A percentile compares a stretch with the other conserved stretches of the same genome.
Conservation (phyloP, 2,797 vertebrate species). For the Melanotaenia parkinsoni region DNA sequence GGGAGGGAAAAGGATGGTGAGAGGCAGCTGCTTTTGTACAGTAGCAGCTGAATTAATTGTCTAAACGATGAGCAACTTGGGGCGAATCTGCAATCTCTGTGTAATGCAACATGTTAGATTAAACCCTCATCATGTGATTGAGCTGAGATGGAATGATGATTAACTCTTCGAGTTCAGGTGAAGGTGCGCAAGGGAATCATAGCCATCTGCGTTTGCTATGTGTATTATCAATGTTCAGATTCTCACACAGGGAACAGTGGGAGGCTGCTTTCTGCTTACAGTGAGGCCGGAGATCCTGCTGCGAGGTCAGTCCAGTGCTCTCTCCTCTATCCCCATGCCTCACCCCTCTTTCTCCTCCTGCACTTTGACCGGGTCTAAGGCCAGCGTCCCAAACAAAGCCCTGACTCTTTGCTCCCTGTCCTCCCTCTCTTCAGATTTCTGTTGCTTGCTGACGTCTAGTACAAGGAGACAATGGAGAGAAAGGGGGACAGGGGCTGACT, state of each 20-base stretch:
- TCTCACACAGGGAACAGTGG: slow-evolving; percentile 17
- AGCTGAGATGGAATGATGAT: slow-evolving; percentile 42
- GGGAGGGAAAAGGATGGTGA: slow-evolving; percentile 13
- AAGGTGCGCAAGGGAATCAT: slow-evolving; percentile 8
- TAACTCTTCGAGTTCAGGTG: slow-evolving; percentile 10
- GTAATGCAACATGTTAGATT: slow-evolving; percentile 34
- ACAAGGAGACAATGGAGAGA: slow-evolving; percentile 78
- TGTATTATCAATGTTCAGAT: slow-evolving; percentile 35
- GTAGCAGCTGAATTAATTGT: slow-evolving; percentile 41
- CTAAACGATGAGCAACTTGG: slow-evolving; percentile 46
- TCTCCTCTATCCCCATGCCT: slow-evolving; percentile 56
- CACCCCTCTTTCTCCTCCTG: slow-evolving; percentile 50
- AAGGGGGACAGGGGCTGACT: slow-evolving; percentile 72
- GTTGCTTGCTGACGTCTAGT: slow-evolving; percentile 80
- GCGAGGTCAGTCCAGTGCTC: slow-evolving; percentile 55
- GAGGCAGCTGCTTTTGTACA: slow-evolving; percentile 40
- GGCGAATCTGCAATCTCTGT: slow-evolving; percentile 28
- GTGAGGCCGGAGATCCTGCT: slow-evolving; percentile 33
- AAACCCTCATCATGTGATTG: slow-evolving; percentile 30
- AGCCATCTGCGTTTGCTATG: slow-evolving; percentile 33
- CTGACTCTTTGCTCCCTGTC: slow-evolving; percentile 64
- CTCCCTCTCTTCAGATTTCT: slow-evolving; percentile 81
- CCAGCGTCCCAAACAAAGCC: slow-evolving; percentile 70
- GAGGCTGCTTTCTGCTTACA: slow-evolving; percentile 41
- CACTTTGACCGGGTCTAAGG: slow-evolving; percentile 57